These are phyloP conservation scores for Tipula lateralis DNA, from an alignment of 2,888 invertebrate genomes.

Conservation along the genomic window DNA sequence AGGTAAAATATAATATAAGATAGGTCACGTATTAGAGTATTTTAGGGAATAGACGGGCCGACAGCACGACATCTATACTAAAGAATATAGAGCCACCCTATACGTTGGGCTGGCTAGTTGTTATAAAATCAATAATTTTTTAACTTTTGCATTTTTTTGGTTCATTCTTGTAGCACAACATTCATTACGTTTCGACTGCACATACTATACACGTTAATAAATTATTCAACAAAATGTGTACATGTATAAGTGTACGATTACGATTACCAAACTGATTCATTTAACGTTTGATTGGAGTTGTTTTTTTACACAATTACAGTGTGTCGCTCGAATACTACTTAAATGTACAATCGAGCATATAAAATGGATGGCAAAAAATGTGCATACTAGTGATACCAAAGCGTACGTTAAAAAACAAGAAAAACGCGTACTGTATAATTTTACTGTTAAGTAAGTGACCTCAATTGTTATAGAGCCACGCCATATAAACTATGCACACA, in stretches of 20 bases:
- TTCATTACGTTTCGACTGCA: neutral
- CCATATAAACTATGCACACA: neutral
- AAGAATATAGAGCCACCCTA: neutral
- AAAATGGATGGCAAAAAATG: neutral
- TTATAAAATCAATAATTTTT: neutral
- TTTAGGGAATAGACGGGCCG: neutral
- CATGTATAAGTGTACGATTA: neutral
- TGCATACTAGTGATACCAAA: neutral
- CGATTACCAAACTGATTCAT: constrained; percentile 15
- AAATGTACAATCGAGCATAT: neutral
- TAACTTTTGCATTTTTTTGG: neutral
- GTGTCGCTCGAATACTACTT: neutral
- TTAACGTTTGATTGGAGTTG: neutral
- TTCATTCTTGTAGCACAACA: neutral
- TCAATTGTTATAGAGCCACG: neutral
- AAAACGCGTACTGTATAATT: neutral
- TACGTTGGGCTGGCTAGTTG: neutral
- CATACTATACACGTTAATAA: neutral
- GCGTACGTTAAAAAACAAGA: neutral
- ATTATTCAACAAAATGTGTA: neutral
- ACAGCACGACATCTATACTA: neutral
- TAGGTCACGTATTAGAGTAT: neutral
- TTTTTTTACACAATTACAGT: neutral
- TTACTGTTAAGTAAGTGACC: constrained; percentile 19
- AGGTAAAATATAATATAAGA: neutral